phyloP scores from a whole-genome alignment of 2,888 invertebrate species.

The Spilarctia lutea region DNA sequence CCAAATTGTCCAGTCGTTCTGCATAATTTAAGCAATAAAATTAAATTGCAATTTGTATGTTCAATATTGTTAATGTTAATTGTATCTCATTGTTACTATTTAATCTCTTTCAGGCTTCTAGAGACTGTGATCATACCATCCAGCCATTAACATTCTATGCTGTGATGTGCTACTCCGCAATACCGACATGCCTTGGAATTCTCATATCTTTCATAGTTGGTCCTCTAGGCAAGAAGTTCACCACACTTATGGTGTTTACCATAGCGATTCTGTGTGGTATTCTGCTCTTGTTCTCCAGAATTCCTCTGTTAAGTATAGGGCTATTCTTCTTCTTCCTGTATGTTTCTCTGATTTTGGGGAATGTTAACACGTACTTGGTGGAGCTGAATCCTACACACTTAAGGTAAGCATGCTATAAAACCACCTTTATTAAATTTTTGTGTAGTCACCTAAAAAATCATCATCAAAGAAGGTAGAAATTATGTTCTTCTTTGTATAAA shows the following conservation, averaged over 20 bases:
- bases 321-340: constrained; percentile 73
- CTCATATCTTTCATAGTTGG: constrained; percentile 69
- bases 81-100: neutral
- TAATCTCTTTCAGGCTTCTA: constrained; percentile 47
- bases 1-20: too few species aligned
- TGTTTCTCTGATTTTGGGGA: constrained; percentile 72
- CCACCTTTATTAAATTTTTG: neutral
- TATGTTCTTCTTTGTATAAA: neutral
- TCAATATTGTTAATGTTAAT: neutral
- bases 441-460: neutral
- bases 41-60: neutral
- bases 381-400: constrained; percentile 78
- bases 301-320: constrained; percentile 69
- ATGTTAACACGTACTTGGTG: constrained; percentile 74
- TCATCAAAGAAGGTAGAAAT: too few species aligned
- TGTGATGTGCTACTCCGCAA: constrained; percentile 72
- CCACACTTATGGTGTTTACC: constrained; percentile 64
- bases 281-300: constrained; percentile 62
- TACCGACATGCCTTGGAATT: constrained; percentile 59
- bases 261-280: constrained; percentile 61
- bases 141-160: constrained; percentile 70
- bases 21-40: neutral
- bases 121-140: constrained; percentile 67
- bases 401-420: constrained; percentile 54
- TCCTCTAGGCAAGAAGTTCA: constrained; percentile 66